Evolutionary conservation across 2,797 vertebrate genomes (phyloP), one percentile per base, ranked within the genome.

Genomic region (Hybognathus amarus): DNA sequence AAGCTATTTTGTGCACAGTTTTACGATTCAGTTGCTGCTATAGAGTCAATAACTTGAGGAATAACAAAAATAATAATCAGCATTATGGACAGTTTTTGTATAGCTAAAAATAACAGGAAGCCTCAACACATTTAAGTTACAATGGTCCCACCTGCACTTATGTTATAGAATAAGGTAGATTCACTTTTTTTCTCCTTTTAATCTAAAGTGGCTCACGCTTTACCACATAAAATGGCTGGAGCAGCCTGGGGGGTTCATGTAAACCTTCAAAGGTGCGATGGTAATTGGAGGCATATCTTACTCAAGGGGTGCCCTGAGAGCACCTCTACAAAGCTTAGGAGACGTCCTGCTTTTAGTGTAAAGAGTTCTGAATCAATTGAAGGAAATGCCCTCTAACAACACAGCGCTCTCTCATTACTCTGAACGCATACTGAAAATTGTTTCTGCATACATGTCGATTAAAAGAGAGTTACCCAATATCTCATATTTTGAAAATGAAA

Each of bases 331-430:
- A 67, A 76, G 33, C 36, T 76, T 12, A 76, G 10, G 42, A 47
- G 45, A 47, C 33, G 50, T 42, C 24, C 61, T 67, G 63, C 71
- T 56, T 56, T 45, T 40, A 80, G 18, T 42, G 33, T 33, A 83
- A 68, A 76, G 68, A 83, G 33, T 45, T 83, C 7, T 56, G 47
- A 77, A 56, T 33, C 81, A 77, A 59, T 45, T 40, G 17, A 68
- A 68, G 71, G 63, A 67, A 56, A 83, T 63, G 20, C 81, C 81
- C 81, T 76, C 4, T 77, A 68, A 76, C 73, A 59, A 74, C 71
- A 77, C 50, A 68, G 47, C 11, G 20, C 45, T 68, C 63, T 68
- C 67, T 56, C 2, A 76, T 40, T 76, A 42, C 54, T n/a, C 18
- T 47, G 20, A 68, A 67, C 12, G 3, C 47, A 76, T 33, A 42